These are phyloP conservation scores for Theonella swinhoei DNA, from an alignment of 37 sponge, comb jelly and placozoan genomes.

Conservation along the genomic window DNA sequence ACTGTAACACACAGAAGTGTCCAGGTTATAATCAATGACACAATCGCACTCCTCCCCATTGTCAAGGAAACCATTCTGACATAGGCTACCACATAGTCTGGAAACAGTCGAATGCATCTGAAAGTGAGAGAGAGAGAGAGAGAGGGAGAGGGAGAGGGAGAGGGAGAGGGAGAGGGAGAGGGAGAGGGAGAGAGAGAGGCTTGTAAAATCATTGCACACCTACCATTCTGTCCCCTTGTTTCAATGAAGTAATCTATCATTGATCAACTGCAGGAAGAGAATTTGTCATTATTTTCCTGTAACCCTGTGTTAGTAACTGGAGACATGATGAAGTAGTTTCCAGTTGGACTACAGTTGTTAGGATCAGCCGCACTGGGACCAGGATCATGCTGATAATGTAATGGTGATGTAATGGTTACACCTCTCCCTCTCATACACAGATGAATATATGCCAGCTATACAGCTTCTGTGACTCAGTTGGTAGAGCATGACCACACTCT, in stretches of 20 bases:
- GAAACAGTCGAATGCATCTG: no score
- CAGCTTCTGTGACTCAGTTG: no score
- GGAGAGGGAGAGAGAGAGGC: background rate
- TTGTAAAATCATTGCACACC: no score
- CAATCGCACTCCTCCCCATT: slow-evolving; percentile 84
- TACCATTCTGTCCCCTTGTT: background rate
- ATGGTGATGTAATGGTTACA: background rate
- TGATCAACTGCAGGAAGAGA: slow-evolving; percentile 67
- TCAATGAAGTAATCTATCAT: slow-evolving; percentile 61
- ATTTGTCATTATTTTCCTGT: slow-evolving; percentile 82
- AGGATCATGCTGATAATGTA: slow-evolving; percentile 28
- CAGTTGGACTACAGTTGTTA: slow-evolving; percentile 8
- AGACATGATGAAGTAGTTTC: slow-evolving; percentile 89
- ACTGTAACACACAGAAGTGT: slow-evolving; percentile 10
- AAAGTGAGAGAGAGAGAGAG: background rate
- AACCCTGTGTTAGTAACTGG: slow-evolving; percentile 74
- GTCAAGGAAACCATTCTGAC: slow-evolving; percentile 78
- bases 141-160: background rate
- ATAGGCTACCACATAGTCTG: slow-evolving; percentile 25
- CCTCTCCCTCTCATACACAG: no score
- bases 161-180: no score
- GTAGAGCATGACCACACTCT: no score
- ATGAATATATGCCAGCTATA: no score
- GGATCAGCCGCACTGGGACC: background rate
- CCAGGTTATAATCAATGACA: slow-evolving; percentile 1